A percentile compares a stretch with the other conserved stretches of the same genome.
These are phyloP conservation scores for Epizoanthus ramosus DNA, from an alignment of 92 coral and sea anemone genomes.

Conservation along the genomic window DNA sequence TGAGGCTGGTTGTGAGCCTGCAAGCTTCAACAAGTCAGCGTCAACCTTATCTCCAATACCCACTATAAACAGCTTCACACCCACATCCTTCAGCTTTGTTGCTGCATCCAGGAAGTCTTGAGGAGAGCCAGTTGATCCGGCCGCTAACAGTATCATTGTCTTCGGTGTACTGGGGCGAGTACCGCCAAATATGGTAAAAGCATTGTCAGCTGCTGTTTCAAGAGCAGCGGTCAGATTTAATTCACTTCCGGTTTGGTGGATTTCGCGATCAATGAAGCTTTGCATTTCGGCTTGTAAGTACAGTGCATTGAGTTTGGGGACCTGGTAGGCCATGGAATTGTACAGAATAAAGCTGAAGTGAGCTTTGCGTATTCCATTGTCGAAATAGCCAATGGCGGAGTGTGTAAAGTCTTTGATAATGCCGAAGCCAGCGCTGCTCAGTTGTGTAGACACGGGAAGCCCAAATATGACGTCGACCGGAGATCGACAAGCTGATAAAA, in stretches of 20 bases:
- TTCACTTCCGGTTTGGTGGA: constrained; percentile 48
- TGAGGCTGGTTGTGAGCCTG: constrained; percentile 68
- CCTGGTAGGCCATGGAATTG: constrained; percentile 47
- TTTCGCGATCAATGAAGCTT: constrained; percentile 27
- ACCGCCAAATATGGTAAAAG: constrained; percentile 88
- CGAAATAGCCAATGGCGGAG: constrained; percentile 51
- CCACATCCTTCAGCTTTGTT: constrained; percentile 69
- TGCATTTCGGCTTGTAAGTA: constrained; percentile 48
- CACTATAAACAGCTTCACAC: constrained; percentile 74
- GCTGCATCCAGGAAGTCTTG: constrained; percentile 60
- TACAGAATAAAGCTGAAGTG: constrained; percentile 72
- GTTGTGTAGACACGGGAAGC: constrained; percentile 58
- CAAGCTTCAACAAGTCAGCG: constrained; percentile 45
- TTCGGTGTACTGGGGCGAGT: constrained; percentile 79
- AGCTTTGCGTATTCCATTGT: constrained; percentile 60
- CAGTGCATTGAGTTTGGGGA: constrained; percentile 51
- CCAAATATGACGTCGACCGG: constrained; percentile 75
- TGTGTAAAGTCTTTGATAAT: constrained; percentile 51
- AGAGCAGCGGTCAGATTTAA: constrained; percentile 58
- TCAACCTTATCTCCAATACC: constrained; percentile 58
- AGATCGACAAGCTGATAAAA: constrained; percentile 61
- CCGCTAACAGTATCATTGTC: constrained; percentile 70
- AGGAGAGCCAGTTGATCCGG: constrained; percentile 35
- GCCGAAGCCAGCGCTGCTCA: constrained; percentile 41
- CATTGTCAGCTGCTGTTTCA: constrained; percentile 55